These are phyloP conservation scores for Tiliacea citrago DNA, from an alignment of 2,888 invertebrate species.

Conservation along the genomic window DNA sequence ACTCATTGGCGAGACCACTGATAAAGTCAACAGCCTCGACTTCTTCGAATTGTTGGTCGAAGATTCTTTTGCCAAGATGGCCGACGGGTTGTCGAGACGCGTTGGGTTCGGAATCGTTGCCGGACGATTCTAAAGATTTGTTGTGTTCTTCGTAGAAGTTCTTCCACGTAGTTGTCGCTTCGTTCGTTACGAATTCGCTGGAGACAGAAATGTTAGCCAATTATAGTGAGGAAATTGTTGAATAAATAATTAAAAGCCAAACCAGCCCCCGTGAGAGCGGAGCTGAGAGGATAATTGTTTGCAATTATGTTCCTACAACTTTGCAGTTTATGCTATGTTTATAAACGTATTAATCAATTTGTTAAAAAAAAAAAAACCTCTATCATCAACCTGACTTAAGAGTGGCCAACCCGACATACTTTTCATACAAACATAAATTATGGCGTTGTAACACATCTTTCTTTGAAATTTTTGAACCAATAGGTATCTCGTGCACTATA, in stretches of 20 bases:
- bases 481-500: too few species aligned
- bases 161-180: slow-evolving; percentile 88
- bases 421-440: too few species aligned
- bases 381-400: too few species aligned
- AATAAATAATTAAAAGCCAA: neutral
- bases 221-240: slow-evolving; percentile 1
- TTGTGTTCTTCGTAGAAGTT: slow-evolving; percentile 87
- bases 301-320: too few species aligned
- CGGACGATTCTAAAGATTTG: slow-evolving; percentile 83
- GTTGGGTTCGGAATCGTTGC: slow-evolving; percentile 78
- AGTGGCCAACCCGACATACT: too few species aligned
- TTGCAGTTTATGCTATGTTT: too few species aligned
- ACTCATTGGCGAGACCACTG: slow-evolving; percentile 68
- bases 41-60: slow-evolving; percentile 84
- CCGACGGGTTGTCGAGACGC: slow-evolving; percentile 72
- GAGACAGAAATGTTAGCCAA: slow-evolving; percentile 32
- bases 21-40: slow-evolving; percentile 78
- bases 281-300: too few species aligned
- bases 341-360: too few species aligned
- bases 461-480: too few species aligned
- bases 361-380: too few species aligned
- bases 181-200: slow-evolving; percentile 86
- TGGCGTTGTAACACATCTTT: too few species aligned
- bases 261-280: neutral
- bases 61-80: slow-evolving; percentile 81